These are phyloP conservation scores for Lasioglossum lativentre DNA, from an alignment of 2,888 invertebrate species.

Conservation along the genomic window DNA sequence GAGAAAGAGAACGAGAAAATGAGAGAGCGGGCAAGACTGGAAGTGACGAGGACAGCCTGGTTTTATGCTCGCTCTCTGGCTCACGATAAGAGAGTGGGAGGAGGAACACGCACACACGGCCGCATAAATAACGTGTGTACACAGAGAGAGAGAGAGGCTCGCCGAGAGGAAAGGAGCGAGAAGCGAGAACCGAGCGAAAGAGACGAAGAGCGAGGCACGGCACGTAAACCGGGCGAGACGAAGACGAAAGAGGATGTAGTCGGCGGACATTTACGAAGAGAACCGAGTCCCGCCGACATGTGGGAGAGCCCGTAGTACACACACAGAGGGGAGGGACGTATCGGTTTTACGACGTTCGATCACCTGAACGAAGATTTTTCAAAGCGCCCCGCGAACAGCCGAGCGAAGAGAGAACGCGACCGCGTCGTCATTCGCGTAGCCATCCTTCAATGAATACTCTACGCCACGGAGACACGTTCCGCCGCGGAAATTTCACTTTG, in stretches of 20 bases:
- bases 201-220: conserved; percentile 34
- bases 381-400: conserved; percentile 21
- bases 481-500: background rate
- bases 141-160: conserved; percentile 25
- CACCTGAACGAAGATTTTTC: conserved; percentile 69
- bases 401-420: conserved; percentile 22
- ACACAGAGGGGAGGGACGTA: conserved; percentile 48
- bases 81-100: conserved; percentile 58
- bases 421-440: conserved; percentile 19
- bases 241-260: conserved; percentile 73
- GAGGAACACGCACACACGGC: conserved; percentile 57
- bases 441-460: conserved; percentile 41
- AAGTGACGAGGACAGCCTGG: conserved; percentile 42
- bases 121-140: conserved; percentile 51
- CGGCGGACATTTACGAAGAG: conserved; percentile 74
- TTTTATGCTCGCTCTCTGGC: conserved; percentile 59
- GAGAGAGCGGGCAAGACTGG: conserved; percentile 10
- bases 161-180: conserved; percentile 32
- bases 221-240: conserved; percentile 49
- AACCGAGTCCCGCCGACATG: conserved; percentile 71
- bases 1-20: conserved; percentile 3
- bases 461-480: background rate
- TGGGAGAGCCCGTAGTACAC: conserved; percentile 64
- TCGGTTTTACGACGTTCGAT: conserved; percentile 71
- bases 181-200: conserved; percentile 28